A percentile compares a stretch with the other conserved stretches of the same genome.
Conservation (phyloP, 2,888 invertebrate species). For the Carpatolechia fugitivella region DNA sequence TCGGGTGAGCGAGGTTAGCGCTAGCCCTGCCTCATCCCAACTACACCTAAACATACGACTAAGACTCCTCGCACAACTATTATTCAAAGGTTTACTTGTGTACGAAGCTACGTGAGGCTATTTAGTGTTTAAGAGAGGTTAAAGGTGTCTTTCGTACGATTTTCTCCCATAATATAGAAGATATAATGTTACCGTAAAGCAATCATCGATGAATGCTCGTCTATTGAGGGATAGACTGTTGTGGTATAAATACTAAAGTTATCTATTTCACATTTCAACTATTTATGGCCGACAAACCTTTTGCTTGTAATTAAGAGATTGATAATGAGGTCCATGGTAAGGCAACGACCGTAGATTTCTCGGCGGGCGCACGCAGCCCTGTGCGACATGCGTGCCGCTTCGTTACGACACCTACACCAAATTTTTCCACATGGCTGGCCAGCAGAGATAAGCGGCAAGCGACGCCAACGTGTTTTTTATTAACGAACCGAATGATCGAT, state of each 20-base stretch:
- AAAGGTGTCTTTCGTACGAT: conserved; percentile 50
- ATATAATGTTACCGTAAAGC: conserved; percentile 22
- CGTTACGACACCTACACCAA: conserved; percentile 79
- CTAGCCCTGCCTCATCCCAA: too few relatives aligned
- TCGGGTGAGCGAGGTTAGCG: conserved; percentile 55
- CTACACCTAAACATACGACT: conserved; percentile 55
- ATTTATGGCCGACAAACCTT: too few relatives aligned
- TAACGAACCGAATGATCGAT: conserved; percentile 80
- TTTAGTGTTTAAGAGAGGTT: conserved; percentile 49
- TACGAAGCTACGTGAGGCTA: conserved; percentile 49
- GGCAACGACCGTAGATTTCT: conserved; percentile 63
- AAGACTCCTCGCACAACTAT: conserved; percentile 47
- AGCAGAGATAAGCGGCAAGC: conserved; percentile 72
- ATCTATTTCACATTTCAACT: too few relatives aligned
- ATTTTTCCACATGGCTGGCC: conserved; percentile 78
- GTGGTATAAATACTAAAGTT: too few relatives aligned
- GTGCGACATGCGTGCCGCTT: conserved; percentile 71
- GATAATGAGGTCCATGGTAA: conserved; percentile 54
- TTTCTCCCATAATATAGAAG: conserved; percentile 28
- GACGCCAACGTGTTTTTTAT: conserved; percentile 78
- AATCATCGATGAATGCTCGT: background rate
- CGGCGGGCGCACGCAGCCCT: conserved; percentile 64
- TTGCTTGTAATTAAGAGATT: conserved; percentile 64
- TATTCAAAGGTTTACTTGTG: conserved; percentile 43
- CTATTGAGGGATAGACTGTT: background rate